Conservation (phyloP, 2,113 vertebrate genomes). For the Hucho hucho region DNA sequence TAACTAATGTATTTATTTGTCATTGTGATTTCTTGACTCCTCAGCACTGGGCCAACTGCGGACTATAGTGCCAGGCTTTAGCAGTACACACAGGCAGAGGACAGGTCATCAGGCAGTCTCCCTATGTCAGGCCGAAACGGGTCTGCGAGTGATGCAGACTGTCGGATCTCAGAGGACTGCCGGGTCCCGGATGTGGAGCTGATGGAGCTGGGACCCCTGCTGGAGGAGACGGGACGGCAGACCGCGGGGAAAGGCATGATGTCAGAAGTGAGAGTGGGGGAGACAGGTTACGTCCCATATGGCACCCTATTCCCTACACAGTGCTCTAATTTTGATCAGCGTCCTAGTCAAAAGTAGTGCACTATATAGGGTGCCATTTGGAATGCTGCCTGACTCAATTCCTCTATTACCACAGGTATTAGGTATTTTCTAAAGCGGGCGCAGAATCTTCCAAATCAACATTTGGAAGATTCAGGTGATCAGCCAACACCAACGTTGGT, state of each 20-base stretch:
- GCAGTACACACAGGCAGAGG: constrained; percentile 58
- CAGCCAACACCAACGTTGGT: too few relatives aligned
- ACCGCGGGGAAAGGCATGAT: constrained; percentile 54
- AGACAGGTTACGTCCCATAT: not conserved
- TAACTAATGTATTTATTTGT: too few relatives aligned
- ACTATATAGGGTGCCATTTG: too few relatives aligned
- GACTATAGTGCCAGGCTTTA: constrained; percentile 32
- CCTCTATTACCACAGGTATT: too few relatives aligned
- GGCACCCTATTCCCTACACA: too few relatives aligned
- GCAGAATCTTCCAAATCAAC: too few relatives aligned
- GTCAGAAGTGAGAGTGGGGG: constrained; percentile 69
- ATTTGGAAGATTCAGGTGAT: too few relatives aligned
- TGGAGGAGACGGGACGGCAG: constrained; percentile 79
- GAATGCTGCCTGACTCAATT: too few relatives aligned
- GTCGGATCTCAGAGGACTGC: constrained; percentile 75
- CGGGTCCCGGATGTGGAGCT: constrained; percentile 83
- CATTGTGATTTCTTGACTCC: too few relatives aligned
- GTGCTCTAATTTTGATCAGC: too few relatives aligned
- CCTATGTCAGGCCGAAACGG: constrained; percentile 78
- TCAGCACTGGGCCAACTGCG: not conserved
- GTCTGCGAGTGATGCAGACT: constrained; percentile 82
- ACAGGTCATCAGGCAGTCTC: constrained; percentile 69
- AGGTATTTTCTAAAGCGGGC: too few relatives aligned
- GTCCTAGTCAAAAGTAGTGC: too few relatives aligned
- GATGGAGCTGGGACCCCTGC: constrained; percentile 88